Evolutionary conservation across 2,797 vertebrate species (phyloP).

Genomic region (Hephaestus fuliginosus): DNA sequence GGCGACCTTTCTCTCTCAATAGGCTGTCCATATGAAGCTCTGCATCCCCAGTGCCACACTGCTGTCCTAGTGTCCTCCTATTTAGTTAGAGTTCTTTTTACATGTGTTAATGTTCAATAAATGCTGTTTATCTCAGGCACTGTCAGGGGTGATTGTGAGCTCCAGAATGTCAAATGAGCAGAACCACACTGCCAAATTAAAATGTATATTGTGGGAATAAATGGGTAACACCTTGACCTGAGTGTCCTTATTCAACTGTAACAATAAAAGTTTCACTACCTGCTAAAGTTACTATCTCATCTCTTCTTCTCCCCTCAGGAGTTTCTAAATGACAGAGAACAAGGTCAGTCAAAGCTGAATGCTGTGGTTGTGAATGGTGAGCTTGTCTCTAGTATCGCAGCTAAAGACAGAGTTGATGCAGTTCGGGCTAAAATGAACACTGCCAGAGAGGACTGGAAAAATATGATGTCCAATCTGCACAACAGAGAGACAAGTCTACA

Average conservation of each 20-base stretch:
- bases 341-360: slow-evolving; percentile 91
- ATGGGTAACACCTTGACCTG: neutral
- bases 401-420: slow-evolving; percentile 88
- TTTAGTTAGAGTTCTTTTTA: neutral
- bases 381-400: slow-evolving; percentile 84
- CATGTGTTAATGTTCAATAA: neutral
- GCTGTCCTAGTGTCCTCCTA: neutral
- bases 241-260: neutral
- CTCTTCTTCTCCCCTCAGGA: slow-evolving; percentile 82
- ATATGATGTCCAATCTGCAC: slow-evolving; percentile 90
- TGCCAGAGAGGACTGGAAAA: slow-evolving; percentile 93
- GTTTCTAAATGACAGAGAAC: slow-evolving; percentile 91
- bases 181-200: neutral
- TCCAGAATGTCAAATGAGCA: neutral
- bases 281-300: neutral
- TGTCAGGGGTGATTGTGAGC: neutral
- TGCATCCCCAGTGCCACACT: neutral
- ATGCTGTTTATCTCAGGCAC: neutral
- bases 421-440: slow-evolving; percentile 85
- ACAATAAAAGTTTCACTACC: neutral
- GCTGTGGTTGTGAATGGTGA: slow-evolving; percentile 87
- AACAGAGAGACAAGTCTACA: slow-evolving; percentile 90
- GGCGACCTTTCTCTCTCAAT: neutral
- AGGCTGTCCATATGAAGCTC: neutral
- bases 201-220: neutral